These are phyloP conservation scores for Callionymus lyra DNA, from an alignment of 2,113 vertebrate species.

Conservation along the genomic window DNA sequence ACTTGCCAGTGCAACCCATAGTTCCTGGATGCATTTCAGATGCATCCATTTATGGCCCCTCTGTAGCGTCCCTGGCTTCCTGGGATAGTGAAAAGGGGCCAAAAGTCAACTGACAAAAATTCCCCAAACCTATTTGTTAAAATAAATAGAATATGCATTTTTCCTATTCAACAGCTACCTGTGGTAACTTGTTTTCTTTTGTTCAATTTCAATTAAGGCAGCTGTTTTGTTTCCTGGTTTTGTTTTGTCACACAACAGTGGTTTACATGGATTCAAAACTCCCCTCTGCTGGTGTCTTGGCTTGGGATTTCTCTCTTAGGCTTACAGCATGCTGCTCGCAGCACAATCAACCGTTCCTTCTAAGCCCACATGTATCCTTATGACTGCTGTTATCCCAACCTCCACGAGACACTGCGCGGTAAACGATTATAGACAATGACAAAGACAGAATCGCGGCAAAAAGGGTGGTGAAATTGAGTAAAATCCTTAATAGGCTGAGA, in stretches of 20 bases:
- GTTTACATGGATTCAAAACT: not conserved
- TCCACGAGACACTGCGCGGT: conserved; percentile 1
- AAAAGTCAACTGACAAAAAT: too few relatives aligned
- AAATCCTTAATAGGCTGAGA: conserved; percentile 43
- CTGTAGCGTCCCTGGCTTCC: too few relatives aligned
- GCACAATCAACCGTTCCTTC: conserved; percentile 7
- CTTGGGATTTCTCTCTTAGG: conserved; percentile 2
- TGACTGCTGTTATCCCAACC: conserved; percentile 10
- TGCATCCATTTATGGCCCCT: too few relatives aligned
- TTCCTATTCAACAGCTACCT: too few relatives aligned
- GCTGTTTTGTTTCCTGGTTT: not conserved
- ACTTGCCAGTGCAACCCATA: too few relatives aligned
- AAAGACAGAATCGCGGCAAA: conserved; percentile 12
- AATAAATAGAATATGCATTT: too few relatives aligned
- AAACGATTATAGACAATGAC: conserved; percentile 25
- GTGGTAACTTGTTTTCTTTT: too few relatives aligned
- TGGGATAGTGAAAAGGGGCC: too few relatives aligned
- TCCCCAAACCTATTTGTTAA: too few relatives aligned
- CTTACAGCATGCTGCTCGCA: conserved; percentile 1
- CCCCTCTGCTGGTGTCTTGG: not conserved
- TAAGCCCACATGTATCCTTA: conserved; percentile 5
- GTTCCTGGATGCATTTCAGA: too few relatives aligned
- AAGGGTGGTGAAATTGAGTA: conserved; percentile 12
- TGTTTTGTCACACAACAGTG: conserved; percentile 1
- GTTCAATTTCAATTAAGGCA: not conserved